A percentile compares a stretch with the other conserved stretches of the same genome.
phyloP scores from a whole-genome alignment of 2,888 invertebrate species.

The Plagodis pulveraria region DNA sequence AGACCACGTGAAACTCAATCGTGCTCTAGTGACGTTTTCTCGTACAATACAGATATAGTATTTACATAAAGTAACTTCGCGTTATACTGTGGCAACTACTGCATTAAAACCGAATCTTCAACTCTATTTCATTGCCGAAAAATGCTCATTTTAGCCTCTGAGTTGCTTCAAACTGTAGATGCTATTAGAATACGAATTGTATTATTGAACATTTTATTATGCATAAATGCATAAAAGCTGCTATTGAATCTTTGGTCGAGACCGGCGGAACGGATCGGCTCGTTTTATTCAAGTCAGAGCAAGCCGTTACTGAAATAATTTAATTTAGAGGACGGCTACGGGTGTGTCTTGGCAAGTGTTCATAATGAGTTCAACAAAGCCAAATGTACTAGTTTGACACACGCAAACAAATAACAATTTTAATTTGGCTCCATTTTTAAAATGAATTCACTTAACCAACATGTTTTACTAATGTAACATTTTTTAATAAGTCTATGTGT shows the following conservation, averaged over 20 bases:
- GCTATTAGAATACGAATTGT: constrained; percentile 24
- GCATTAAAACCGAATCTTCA: constrained; percentile 13
- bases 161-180: constrained; percentile 13
- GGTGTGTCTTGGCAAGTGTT: constrained; percentile 29
- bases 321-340: constrained; percentile 6
- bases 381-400: constrained; percentile 27
- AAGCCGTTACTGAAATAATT: constrained; percentile 10
- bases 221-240: constrained; percentile 24
- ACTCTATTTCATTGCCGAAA: constrained; percentile 9
- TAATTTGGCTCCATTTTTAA: too few species aligned
- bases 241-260: constrained; percentile 19
- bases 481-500: too few species aligned
- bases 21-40: constrained; percentile 44
- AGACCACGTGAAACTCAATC: constrained; percentile 61
- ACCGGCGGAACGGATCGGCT: constrained; percentile 15
- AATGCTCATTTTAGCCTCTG: too few species aligned
- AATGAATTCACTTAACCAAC: too few species aligned
- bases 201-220: constrained; percentile 28
- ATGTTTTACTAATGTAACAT: too few species aligned
- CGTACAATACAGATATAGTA: constrained; percentile 44
- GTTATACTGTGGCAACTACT: neutral
- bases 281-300: constrained; percentile 8
- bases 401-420: constrained; percentile 18
- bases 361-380: constrained; percentile 25
- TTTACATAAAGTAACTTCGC: constrained; percentile 1